Evolutionary conservation across 2,797 vertebrate species (phyloP).

Genomic region (Amniataba percoides): DNA sequence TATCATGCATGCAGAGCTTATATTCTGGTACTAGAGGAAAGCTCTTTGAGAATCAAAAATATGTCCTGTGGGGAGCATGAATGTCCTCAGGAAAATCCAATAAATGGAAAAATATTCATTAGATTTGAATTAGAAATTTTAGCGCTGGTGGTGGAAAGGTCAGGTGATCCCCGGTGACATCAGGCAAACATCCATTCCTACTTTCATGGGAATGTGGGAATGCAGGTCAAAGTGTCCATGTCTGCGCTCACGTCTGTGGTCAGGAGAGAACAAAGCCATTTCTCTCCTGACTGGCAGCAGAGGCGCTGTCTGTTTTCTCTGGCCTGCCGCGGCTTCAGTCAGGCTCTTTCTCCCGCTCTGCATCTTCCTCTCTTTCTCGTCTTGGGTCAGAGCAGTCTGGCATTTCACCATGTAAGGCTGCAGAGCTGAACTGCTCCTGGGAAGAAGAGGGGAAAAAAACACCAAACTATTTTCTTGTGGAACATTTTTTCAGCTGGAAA

Average conservation of each 20-base stretch:
- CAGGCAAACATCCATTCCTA: background rate
- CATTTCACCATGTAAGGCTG: conserved; percentile 80
- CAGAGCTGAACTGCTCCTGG: conserved; percentile 30
- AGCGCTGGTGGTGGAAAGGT: background rate
- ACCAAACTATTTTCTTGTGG: conserved; percentile 31
- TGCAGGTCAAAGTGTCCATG: background rate
- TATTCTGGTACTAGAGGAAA: no score
- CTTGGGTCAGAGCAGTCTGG: conserved; percentile 33
- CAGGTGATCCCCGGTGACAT: background rate
- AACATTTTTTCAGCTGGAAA: conserved; percentile 32
- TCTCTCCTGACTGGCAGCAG: background rate
- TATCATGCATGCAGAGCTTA: no score
- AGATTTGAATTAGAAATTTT: background rate
- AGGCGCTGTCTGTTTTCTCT: conserved; percentile 16
- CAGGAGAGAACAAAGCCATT: no score
- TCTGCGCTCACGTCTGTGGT: background rate
- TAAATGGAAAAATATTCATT: background rate
- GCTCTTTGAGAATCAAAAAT: background rate
- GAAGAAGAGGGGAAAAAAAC: conserved; percentile 2
- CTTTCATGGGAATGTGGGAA: background rate
- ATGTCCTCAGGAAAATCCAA: background rate
- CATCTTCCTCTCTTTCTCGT: conserved; percentile 32
- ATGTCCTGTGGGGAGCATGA: background rate
- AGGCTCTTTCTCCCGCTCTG: conserved; percentile 28
- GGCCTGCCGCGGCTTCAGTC: conserved; percentile 10